Base-by-base conservation (phyloP, 2,888 invertebrate species). In the Athrips mouffetella region DNA sequence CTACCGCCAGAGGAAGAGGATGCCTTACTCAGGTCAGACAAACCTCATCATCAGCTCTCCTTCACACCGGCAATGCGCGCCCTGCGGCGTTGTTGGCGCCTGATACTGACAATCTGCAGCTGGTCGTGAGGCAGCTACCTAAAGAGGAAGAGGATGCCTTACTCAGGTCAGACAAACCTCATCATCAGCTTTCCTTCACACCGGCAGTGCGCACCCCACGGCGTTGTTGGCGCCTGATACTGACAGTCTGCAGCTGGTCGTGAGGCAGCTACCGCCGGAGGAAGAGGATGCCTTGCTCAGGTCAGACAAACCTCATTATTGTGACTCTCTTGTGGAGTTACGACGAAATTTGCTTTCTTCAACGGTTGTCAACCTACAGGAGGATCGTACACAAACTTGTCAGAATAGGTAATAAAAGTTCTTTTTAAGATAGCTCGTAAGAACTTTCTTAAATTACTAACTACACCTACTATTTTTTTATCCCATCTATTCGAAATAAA, bases 111-210 rank as follows among this genome's bases (percentile, higher is more conserved):
- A 52, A 53, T 13, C 65, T 73, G 20, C 55, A 63, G 48, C 62
- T 83, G 50, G 60, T 72, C 47, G 71, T 73, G 48, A 72, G 83
- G 23, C 76, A 65, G 52, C 69, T 85, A 59, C 84, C 84, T 35
- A 72, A 76, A 33, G 51, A 57, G n/a, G 56, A 48, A 13, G 79
- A 80, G 42, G 64, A 66, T 53, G 73, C 78, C 21, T 66, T 73
- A 49, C 76, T 81, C 35, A 65, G 81, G 77, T 76, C 29, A 4
- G 6, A 5, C n/a, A n/a, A n/a, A n/a, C n/a, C n/a, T n/a, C n/a
- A n/a, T n/a, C n/a, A n/a, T n/a, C 76, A 10, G 84, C 78, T 59
- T 55, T 84, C 59, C 71, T 86, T 65, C 80, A 85, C 71, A 76
- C 21, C 48, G 58, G 50, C n/a, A 23, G 50, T 25, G 60, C 47